Evolutionary conservation across 2,797 vertebrate species (phyloP), one percentile per base, ranked within the genome.

Genomic region (Hydrophis major): DNA sequence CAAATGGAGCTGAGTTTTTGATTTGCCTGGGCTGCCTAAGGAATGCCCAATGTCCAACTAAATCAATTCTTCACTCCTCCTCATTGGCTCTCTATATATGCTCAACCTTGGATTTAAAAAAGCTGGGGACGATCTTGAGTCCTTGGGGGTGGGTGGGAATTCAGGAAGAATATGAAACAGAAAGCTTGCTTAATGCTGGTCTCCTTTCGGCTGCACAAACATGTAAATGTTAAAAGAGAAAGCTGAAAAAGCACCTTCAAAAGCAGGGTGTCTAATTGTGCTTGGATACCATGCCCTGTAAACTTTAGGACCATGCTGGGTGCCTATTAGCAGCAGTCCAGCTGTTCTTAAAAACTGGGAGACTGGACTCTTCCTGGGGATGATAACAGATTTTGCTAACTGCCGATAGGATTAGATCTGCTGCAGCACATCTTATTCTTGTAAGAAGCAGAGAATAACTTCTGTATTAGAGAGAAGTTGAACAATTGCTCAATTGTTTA

Each of bases 401-500:
- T 92, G 0, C 25, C 22, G 59, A 89, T 94, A 89, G 28, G 74
- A 47, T 95, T 88, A 42, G 50, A 93, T 18, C 2, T 89, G 90
- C 78, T 13, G 22, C 1, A n/a, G 88, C 55, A 6, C 93, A 86
- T 47, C 59, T 89, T 50, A 60, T 60, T 50, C 93, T 89, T 93
- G 10, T 0, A 0, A 53, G 37, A 94, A 89, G 28, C 89, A 94
- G 93, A 57, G 88, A 89, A 89, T 25, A 87, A 92, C 63, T 69
- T 94, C 94, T 87, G 13, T 92, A 92, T 89, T 78, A 59, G 86
- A 37, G 87, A 78, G 78, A 78, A 95, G 95, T 57, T 93, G 83
- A 95, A 94, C 55, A 93, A 89, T 42, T 7, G 1, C 93, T 93
- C 93, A 42, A 55, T 55, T 56, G 89, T 78, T 5, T 6, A 59